These are phyloP conservation scores for Oceanites oceanicus DNA, from an alignment of 2,113 vertebrate species.

Conservation along the genomic window DNA sequence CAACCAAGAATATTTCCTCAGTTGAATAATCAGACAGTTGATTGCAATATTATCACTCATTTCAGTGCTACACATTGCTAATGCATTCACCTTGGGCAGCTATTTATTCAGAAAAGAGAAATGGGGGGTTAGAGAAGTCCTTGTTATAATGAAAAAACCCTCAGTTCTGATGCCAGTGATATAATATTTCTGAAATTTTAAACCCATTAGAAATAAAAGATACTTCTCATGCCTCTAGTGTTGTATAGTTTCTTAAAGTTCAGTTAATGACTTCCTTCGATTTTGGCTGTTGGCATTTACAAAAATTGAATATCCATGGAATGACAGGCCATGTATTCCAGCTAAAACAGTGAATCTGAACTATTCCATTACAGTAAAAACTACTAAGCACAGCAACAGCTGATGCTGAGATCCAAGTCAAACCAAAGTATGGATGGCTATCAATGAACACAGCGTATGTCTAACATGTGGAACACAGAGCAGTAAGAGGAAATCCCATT, in stretches of 20 bases:
- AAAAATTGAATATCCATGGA: background rate
- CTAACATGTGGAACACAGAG: background rate
- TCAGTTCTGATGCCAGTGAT: background rate
- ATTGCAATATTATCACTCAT: background rate
- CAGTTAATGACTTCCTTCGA: background rate
- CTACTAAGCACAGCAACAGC: background rate
- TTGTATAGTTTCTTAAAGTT: background rate
- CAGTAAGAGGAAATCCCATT: background rate
- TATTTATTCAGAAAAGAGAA: background rate
- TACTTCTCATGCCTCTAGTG: background rate
- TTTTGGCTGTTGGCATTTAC: background rate
- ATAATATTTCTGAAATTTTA: background rate
- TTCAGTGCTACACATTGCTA: background rate
- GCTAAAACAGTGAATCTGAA: background rate
- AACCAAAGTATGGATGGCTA: accelerated
- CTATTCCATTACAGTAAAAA: background rate
- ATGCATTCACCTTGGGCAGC: background rate
- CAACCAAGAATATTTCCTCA: background rate
- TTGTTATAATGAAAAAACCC: background rate
- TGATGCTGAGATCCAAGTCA: background rate
- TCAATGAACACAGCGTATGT: accelerated
- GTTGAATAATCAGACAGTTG: background rate
- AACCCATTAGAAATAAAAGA: background rate
- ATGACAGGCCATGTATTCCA: background rate
- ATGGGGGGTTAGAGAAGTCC: background rate